phyloP scores from a whole-genome alignment of 2,113 vertebrate species.

The Scomber colias region DNA sequence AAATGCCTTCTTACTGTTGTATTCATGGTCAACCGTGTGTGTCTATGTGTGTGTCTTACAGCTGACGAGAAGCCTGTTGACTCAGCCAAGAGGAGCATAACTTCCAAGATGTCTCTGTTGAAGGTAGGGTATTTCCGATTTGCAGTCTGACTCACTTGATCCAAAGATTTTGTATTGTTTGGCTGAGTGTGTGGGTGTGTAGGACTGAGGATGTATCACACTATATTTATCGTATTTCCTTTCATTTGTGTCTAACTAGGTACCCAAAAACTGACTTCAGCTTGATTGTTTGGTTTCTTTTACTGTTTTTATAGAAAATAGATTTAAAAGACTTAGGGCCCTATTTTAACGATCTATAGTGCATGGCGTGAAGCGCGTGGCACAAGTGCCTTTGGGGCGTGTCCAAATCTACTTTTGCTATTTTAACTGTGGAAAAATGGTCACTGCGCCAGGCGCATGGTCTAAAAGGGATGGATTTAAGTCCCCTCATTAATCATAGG shows the following conservation, averaged over 20 bases:
- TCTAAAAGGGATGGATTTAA: too few relatives aligned
- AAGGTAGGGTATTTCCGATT: constrained; percentile 73
- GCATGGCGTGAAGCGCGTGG: too few relatives aligned
- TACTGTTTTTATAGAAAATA: too few relatives aligned
- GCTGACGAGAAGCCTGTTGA: constrained; percentile 70
- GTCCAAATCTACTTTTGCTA: too few relatives aligned
- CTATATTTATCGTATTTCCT: background rate
- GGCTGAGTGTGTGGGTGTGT: constrained; percentile 1
- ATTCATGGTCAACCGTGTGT: background rate
- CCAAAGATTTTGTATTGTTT: constrained; percentile 2
- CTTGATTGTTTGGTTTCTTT: too few relatives aligned
- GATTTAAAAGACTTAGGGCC: background rate
- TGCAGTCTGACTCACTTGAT: background rate
- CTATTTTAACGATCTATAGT: too few relatives aligned
- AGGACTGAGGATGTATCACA: too few relatives aligned
- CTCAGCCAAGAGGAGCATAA: constrained; percentile 47
- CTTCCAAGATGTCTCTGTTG: constrained; percentile 70
- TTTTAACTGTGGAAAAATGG: too few relatives aligned
- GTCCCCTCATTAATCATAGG: too few relatives aligned
- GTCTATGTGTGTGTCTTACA: constrained; percentile 49
- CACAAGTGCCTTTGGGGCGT: too few relatives aligned
- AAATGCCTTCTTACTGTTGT: constrained; percentile 6
- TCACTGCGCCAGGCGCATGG: too few relatives aligned
- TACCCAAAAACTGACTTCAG: too few relatives aligned
- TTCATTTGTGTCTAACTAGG: background rate